These are phyloP conservation scores for Pentalonia nigronervosa DNA, from an alignment of 1,140 invertebrate genomes.

Conservation along the genomic window DNA sequence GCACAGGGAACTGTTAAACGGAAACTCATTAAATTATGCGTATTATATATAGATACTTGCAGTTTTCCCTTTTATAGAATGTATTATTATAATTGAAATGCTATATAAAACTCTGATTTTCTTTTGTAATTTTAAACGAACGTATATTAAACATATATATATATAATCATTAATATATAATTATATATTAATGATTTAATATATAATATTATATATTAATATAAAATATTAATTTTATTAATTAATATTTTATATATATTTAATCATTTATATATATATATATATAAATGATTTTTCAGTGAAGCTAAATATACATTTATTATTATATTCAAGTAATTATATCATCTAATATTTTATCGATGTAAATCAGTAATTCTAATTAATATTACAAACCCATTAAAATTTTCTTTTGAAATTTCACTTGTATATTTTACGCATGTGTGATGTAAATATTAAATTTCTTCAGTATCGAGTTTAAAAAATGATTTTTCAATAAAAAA, in stretches of 20 bases:
- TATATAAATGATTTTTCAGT: neutral
- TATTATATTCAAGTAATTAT: neutral
- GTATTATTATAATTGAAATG: constrained; percentile 13
- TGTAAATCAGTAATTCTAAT: neutral
- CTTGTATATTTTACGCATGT: neutral
- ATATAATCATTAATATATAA: too few species aligned
- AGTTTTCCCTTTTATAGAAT: neutral
- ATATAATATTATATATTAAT: too few species aligned
- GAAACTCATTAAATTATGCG: neutral
- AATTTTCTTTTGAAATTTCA: neutral
- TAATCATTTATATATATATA: too few species aligned
- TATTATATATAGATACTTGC: neutral
- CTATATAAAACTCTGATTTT: neutral
- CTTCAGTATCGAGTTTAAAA: too few species aligned
- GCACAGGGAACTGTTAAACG: neutral
- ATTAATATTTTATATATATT: too few species aligned
- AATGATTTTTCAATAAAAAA: neutral
- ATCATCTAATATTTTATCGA: neutral
- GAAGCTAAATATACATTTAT: neutral
- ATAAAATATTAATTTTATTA: too few species aligned
- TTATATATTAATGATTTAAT: too few species aligned
- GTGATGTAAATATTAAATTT: neutral
- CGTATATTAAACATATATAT: neutral
- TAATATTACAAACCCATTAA: neutral
- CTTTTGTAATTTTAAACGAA: neutral